Conservation (phyloP, 1,140 invertebrate species). For the Drosophila santomea region DNA sequence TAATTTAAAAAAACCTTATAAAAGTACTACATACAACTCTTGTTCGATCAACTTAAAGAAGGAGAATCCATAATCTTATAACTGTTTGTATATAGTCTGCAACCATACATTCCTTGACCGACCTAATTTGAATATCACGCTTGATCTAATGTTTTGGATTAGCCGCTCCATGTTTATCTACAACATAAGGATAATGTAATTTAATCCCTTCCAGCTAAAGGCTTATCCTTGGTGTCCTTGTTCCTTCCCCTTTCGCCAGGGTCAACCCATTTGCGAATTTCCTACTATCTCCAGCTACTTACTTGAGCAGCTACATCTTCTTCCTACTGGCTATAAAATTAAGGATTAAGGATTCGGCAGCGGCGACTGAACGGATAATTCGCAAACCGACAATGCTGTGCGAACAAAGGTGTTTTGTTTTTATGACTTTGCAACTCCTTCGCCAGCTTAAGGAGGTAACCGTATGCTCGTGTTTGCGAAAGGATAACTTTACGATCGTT, state of each 20-base stretch:
- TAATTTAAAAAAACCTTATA: no score
- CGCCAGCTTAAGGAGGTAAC: constrained; percentile 44
- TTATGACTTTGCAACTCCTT: constrained; percentile 84
- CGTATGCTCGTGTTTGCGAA: constrained; percentile 66
- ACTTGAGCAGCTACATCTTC: background rate
- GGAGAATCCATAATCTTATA: no score
- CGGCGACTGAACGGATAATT: constrained; percentile 74
- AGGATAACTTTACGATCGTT: constrained; percentile 77
- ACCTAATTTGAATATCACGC: constrained; percentile 44
- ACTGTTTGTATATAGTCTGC: background rate
- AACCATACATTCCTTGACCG: background rate
- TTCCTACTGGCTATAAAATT: constrained; percentile 37
- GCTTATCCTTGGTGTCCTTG: constrained; percentile 22
- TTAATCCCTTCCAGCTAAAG: constrained; percentile 74
- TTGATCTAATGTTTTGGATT: constrained; percentile 47
- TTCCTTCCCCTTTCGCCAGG: constrained; percentile 25
- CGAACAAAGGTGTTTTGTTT: constrained; percentile 84
- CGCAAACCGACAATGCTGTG: constrained; percentile 69
- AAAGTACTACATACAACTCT: background rate
- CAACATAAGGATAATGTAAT: constrained; percentile 81
- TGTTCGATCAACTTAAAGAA: background rate
- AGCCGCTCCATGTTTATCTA: constrained; percentile 71
- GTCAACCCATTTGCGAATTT: constrained; percentile 66
- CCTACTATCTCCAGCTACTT: constrained; percentile 2
- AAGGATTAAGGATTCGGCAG: constrained; percentile 72